Evolutionary conservation across 2,888 invertebrate genomes (phyloP).

Genomic region (Abrostola tripartita): DNA sequence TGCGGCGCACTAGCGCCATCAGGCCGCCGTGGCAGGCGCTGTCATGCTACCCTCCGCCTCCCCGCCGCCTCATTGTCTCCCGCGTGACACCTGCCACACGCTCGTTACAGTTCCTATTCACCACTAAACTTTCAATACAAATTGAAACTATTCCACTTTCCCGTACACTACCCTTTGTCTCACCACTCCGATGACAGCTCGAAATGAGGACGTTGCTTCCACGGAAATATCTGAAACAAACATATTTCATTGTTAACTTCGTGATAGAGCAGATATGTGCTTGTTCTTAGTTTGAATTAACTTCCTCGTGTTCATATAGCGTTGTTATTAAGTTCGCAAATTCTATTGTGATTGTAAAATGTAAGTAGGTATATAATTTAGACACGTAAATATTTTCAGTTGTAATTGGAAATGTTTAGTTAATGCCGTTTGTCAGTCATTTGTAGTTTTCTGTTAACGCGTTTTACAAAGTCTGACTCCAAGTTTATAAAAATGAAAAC

Average conservation of each 20-base stretch:
- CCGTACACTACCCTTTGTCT: conserved; percentile 58
- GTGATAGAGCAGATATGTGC: conserved; percentile 42
- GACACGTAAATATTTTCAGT: conserved; percentile 1
- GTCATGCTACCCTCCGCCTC: conserved; percentile 87
- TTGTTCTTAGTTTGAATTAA: conserved; percentile 39
- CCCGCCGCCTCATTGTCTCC: conserved; percentile 72
- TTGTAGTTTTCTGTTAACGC: conserved; percentile 27
- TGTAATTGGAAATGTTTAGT: not conserved
- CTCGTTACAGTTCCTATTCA: conserved; percentile 60
- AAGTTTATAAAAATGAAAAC: conserved; percentile 39
- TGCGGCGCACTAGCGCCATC: conserved; percentile 95
- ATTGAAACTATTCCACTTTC: conserved; percentile 74
- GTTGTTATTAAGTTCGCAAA: not conserved
- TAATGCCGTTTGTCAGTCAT: conserved; percentile 3
- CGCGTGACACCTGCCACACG: conserved; percentile 66
- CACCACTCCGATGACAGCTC: conserved; percentile 51
- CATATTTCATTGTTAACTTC: conserved; percentile 56
- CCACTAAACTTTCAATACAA: conserved; percentile 68
- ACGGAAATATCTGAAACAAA: conserved; percentile 74
- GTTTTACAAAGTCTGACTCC: conserved; percentile 24
- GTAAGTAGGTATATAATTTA: not conserved
- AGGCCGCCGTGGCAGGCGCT: conserved; percentile 90
- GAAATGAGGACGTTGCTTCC: conserved; percentile 57
- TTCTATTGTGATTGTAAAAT: not conserved
- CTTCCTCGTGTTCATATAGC: conserved; percentile 19